Base-by-base conservation (phyloP, 1,140 invertebrate genomes). In the Brachionus koreanus region DNA sequence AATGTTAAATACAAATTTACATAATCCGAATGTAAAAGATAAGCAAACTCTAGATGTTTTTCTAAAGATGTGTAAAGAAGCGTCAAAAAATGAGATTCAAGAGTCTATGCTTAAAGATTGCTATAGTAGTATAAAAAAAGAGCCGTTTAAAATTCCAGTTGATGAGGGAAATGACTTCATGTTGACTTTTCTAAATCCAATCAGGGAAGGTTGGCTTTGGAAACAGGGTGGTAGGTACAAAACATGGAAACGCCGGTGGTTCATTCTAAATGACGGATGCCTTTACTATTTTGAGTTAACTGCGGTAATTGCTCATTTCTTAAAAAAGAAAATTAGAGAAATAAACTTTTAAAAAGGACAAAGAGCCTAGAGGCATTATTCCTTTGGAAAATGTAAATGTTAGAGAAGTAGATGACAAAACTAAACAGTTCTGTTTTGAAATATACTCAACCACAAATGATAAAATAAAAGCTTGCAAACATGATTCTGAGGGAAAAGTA, bases 281-380 rank as follows among this genome's bases (percentile, higher is more conserved):
- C 90, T 99, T 37, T 99, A 98, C 88, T 99, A 99, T 90, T 98
- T 99, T 90, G 96, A 98, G 90, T 98, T 96, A 87, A 98, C 96
- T 77, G 98, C 95, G 57, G 90, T 90, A 85, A 87, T 87, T 77
- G n/a, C 19, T 37, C 2, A 13, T 5, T 29, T 19, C 86, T 37
- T 39, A 29, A 43, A 72, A 35, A 81, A 19, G 25, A 35, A 16
- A 9, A 49, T 65, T 33, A 0, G 5, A 19, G 12, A 3, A 49
- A 77, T 29, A 52, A n/a, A 25, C 10, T 39, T n/a, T 29, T 19
- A 35, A 81, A 85, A 19, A 84, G 90, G 97, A 98, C 88, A 98
- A 98, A 89, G 96, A 98, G 89, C 97, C 97, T 5, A 91, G 96
- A 84, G 97, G 97, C 33, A 98, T 98, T 86, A 98, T 98, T 88